Evolutionary conservation across 1,140 invertebrate genomes (phyloP).

Genomic region (Drosophila orosa): DNA sequence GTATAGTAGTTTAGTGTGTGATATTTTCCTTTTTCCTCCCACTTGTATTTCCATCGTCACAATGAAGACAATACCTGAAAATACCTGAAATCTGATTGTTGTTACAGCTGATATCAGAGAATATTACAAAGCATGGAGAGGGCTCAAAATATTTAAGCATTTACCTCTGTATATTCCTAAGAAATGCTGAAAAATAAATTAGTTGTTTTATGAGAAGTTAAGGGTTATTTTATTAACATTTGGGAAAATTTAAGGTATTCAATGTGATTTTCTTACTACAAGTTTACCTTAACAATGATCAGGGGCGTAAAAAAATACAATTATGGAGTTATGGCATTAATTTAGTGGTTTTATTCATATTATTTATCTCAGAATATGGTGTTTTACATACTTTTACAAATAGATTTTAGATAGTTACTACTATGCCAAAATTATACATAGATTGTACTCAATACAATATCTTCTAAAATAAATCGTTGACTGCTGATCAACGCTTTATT

Average conservation of each 20-base stretch:
- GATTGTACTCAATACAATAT: no score
- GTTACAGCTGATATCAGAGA: background rate
- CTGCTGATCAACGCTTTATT: no score
- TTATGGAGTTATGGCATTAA: no score
- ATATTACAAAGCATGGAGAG: background rate
- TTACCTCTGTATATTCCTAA: conserved; percentile 8
- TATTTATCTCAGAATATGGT: no score
- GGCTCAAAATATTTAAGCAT: conserved; percentile 10
- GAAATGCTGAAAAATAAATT: conserved; percentile 10
- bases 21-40: conserved; percentile 21
- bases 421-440: no score
- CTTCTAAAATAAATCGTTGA: no score
- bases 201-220: background rate
- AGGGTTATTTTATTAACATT: background rate
- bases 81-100: background rate
- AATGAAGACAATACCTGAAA: conserved; percentile 41
- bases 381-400: background rate
- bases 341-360: no score
- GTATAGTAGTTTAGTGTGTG: conserved; percentile 41
- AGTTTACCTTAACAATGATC: background rate
- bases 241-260: accelerated
- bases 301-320: no score
- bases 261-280: background rate
- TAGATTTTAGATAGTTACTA: background rate
- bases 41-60: conserved; percentile 25